phyloP scores from a whole-genome alignment of 2,113 vertebrate genomes.

The Mus pahari region DNA sequence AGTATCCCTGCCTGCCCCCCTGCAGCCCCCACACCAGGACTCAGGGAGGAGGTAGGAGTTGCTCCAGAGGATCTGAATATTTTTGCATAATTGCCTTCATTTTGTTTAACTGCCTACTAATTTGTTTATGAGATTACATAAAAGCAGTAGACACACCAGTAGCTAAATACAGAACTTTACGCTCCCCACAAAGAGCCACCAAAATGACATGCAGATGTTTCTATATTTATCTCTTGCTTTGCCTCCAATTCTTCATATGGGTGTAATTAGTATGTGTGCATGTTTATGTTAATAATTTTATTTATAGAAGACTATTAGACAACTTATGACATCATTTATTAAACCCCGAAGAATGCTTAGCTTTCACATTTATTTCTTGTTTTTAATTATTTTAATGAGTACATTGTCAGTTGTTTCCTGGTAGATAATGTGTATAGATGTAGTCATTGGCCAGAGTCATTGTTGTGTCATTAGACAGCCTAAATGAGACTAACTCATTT shows the following conservation, averaged over 20 bases:
- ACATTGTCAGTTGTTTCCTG: background rate
- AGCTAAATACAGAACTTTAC: background rate
- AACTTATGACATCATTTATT: constrained; percentile 1
- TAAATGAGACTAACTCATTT: background rate
- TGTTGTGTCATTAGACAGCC: background rate
- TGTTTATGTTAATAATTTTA: constrained; percentile 19
- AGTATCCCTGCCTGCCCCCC: background rate
- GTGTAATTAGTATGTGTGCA: background rate
- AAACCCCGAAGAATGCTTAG: background rate
- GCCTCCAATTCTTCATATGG: background rate
- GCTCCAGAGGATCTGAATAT: background rate
- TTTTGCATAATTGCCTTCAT: background rate
- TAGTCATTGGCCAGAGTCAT: background rate
- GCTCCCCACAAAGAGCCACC: background rate
- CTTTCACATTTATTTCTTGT: constrained; percentile 7
- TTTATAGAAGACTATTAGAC: background rate
- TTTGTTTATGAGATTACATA: background rate
- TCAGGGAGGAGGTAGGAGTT: background rate
- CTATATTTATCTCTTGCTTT: background rate
- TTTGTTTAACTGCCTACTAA: background rate
- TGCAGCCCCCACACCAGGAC: background rate
- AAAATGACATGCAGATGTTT: background rate
- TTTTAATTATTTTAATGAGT: background rate
- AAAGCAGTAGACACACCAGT: background rate
- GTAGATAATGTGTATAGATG: background rate